Evolutionary conservation across 64 coral and sea anemone genomes (phyloP), one percentile per base, ranked within the genome.

Genomic region (Hydrozoanthus tunicans): DNA sequence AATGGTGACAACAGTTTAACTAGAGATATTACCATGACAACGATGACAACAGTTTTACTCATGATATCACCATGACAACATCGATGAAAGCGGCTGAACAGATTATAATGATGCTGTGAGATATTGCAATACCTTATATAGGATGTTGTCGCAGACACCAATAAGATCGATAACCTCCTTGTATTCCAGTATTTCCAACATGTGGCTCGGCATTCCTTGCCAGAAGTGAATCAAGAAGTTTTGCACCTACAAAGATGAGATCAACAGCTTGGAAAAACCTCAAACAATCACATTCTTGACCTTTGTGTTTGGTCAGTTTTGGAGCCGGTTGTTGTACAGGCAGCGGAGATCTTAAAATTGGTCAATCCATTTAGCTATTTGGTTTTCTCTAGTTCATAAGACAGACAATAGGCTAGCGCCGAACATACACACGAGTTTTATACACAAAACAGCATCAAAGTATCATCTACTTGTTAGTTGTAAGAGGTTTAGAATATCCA

Each of bases 151-250:
- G 81, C 96, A 99, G 4, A 89, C 82, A 55, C 96, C 96, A 56
- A 99, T 94, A n/a, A 99, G 83, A 4, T 99, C 91, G 1, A 99
- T 85, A 5, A 99, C 96, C 52, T 99, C 96, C 17, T 79, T 81
- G 52, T 83, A 95, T 43, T 94, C 92, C 27, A 99, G 72, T 1
- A 99, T 92, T 53, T 93, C 90, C 11, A 99, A 75, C 89, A 99
- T 99, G 64, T 99, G 96, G 81, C 77, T 93, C 3, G 97, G 97
- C 97, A 99, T 99, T 56, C 97, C 97, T 92, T 99, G 97, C 97
- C 97, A 99, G 51, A 99, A 99, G 71, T 99, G 97, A 85, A 99
- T 86, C 70, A 99, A 90, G 56, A 99, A 99, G 58, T 99, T 99
- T 77, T 99, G 97, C 55, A 99, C 97, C 97, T 99, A 10, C 14